Evolutionary conservation across 2,888 invertebrate genomes (phyloP).

Genomic region (Bombylius major): DNA sequence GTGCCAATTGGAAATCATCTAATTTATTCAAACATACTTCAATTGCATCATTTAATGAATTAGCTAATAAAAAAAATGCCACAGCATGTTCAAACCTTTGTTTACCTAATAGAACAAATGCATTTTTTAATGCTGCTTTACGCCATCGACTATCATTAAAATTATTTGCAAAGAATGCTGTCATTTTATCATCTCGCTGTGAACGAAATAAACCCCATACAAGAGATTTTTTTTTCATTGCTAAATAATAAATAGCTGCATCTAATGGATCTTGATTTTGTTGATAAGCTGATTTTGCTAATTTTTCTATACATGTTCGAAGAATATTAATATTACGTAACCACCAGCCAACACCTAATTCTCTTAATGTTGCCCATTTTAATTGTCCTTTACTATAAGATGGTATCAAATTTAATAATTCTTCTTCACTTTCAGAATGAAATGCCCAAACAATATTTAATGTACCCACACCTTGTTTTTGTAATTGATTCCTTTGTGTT

Average conservation of each 20-base stretch:
- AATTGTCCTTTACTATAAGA: constrained; percentile 73
- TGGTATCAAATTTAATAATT: constrained; percentile 79
- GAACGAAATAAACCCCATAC: constrained; percentile 92
- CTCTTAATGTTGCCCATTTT: constrained; percentile 81
- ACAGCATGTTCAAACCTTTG: constrained; percentile 97
- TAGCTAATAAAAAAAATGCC: constrained; percentile 93
- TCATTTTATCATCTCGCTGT: constrained; percentile 82
- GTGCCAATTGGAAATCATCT: constrained; percentile 89
- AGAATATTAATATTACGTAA: constrained; percentile 71
- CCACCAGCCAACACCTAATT: constrained; percentile 95
- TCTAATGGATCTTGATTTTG: constrained; percentile 90
- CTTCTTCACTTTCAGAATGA: constrained; percentile 96
- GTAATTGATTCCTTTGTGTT: constrained; percentile 72
- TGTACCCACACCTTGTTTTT: constrained; percentile 73
- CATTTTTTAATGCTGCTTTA: constrained; percentile 95
- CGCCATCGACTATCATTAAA: constrained; percentile 90
- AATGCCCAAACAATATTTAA: constrained; percentile 98
- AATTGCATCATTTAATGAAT: constrained; percentile 86
- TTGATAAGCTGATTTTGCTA: constrained; percentile 91
- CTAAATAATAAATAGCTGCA: constrained; percentile 92
- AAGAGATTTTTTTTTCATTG: constrained; percentile 95
- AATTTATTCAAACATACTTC: constrained; percentile 75
- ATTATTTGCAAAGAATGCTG: constrained; percentile 87
- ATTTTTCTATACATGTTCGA: constrained; percentile 74
- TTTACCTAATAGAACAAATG: constrained; percentile 88